Conservation (phyloP, 2,888 invertebrate genomes). For the Cataglyphis cursor region DNA sequence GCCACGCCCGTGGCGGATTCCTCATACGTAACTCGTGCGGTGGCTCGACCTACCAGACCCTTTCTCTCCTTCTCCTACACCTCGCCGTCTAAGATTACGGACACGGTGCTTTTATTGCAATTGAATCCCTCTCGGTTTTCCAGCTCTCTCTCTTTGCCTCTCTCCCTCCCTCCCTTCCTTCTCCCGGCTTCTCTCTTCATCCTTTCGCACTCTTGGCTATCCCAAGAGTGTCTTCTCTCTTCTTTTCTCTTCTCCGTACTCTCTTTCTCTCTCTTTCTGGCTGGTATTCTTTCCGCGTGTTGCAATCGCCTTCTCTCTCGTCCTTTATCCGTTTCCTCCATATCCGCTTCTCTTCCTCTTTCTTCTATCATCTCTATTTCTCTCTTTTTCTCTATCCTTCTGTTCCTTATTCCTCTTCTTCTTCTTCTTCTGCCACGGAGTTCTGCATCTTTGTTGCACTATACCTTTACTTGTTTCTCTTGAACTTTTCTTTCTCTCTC, state of each 20-base stretch:
- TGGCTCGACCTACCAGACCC: constrained; percentile 86
- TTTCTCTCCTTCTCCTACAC: constrained; percentile 80
- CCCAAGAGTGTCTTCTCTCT: not conserved
- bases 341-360: constrained; percentile 9
- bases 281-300: not conserved
- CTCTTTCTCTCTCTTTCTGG: constrained; percentile 39
- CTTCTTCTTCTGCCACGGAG: constrained; percentile 54
- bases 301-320: constrained; percentile 19
- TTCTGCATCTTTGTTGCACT: constrained; percentile 28
- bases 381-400: constrained; percentile 26
- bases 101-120: constrained; percentile 85
- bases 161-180: not conserved
- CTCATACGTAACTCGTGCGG: constrained; percentile 87
- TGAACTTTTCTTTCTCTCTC: constrained; percentile 11
- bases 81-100: constrained; percentile 82
- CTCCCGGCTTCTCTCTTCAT: constrained; percentile 26
- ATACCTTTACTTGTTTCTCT: constrained; percentile 34
- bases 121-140: constrained; percentile 81
- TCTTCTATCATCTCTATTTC: not conserved
- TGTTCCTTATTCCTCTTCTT: constrained; percentile 33
- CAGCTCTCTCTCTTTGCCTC: constrained; percentile 47
- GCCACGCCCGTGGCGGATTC: constrained; percentile 87
- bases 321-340: constrained; percentile 15
- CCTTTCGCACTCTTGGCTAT: not conserved
- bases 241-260: constrained; percentile 36